Evolutionary conservation across 2,113 vertebrate genomes (phyloP), one percentile per base, ranked within the genome.

Genomic region (Eptesicus fuscus): DNA sequence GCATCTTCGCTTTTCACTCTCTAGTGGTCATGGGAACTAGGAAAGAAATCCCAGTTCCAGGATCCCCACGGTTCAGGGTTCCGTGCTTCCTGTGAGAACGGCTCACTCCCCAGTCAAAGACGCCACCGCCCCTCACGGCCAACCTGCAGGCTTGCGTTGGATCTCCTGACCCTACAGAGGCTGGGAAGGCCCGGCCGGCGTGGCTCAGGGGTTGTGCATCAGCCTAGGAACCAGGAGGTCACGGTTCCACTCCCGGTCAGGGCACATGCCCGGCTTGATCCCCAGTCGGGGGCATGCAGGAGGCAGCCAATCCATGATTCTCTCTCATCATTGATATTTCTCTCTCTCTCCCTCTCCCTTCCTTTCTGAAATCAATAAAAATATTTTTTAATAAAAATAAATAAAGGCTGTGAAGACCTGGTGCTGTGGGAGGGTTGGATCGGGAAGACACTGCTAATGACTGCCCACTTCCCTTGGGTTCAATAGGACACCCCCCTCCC

Each of bases 381-480:
- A 59, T 23, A 59, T 23, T 0, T 59, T 23, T 23, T 59, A 59
- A 59, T 59, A 59, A 59, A 59, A 59, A 59, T 25, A 25, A 25
- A 59, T 63, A 63, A 37, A 42, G 32, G 37, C 53, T 44, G 0
- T 28, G 87, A 51, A 76, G 11, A 51, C 35, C 73, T 6, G 47
- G 40, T 20, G 7, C 14, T 20, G 23, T n/a, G 14, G 40, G 10
- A 40, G 20, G 9, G 12, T 0, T 7, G 32, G 25, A 3, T 6
- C 0, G 6, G 53, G 7, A 35, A 44, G 20, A 11, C 35, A 16
- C 12, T 32, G 40, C 69, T 42, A 65, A 17, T 44, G 69, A 83
- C 35, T 7, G 61, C 25, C 78, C 28, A 73, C 88, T 84, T 86
- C 94, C 85, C 92, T 82, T 35, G 95, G 93, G 96, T 93, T 92